Percentiles rank a stretch among this genome's conserved stretches.
Conservation (phyloP, 2,113 vertebrate genomes). For the Phylloscopus trochilus region DNA sequence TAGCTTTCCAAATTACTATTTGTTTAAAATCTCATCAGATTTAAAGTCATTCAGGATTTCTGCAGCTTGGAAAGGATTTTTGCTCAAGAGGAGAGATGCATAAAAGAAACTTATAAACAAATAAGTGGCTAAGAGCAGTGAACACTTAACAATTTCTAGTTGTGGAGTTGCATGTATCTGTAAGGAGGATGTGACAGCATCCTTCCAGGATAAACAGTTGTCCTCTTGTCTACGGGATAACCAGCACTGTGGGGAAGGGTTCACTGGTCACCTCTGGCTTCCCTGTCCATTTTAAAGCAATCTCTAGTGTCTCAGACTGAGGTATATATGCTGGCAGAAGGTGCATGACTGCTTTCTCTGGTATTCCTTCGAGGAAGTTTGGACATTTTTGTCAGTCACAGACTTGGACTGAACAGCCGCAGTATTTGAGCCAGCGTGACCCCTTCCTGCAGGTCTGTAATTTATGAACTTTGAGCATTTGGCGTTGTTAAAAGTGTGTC, state of each 20-base stretch:
- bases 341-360: neutral
- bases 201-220: neutral
- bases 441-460: neutral
- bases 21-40: neutral
- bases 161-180: neutral
- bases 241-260: neutral
- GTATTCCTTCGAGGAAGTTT: neutral
- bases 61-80: neutral
- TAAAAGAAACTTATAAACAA: neutral
- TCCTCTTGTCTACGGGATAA: neutral
- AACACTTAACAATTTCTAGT: rapidly evolving
- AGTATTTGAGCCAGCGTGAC: neutral
- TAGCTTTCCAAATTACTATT: neutral
- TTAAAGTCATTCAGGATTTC: neutral
- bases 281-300: neutral
- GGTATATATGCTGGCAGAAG: neutral
- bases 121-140: neutral
- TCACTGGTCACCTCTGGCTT: neutral
- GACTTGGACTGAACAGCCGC: neutral
- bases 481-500: neutral
- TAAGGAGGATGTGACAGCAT: neutral
- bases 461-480: neutral
- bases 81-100: neutral
- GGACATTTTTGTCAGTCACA: neutral
- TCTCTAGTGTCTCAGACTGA: neutral